A percentile compares a stretch with the other conserved stretches of the same genome.
phyloP scores from a whole-genome alignment of 1,140 invertebrate genomes.

The Ditylenchus dipsaci region DNA sequence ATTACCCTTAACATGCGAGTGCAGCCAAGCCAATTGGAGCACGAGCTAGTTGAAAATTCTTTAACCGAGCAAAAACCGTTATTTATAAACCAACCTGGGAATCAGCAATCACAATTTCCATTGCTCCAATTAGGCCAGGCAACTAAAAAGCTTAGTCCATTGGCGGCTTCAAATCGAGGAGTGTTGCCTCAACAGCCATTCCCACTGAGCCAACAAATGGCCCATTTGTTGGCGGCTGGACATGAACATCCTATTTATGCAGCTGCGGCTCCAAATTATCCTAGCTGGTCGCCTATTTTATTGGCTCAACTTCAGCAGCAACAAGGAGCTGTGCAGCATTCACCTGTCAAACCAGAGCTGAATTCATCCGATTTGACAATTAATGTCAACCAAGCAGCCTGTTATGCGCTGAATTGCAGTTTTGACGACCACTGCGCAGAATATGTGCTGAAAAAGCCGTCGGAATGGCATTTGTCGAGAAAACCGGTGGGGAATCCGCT shows the following conservation, averaged over 20 bases:
- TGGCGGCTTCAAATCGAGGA: background rate
- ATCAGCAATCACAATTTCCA: background rate
- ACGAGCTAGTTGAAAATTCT: too few species aligned
- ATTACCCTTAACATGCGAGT: too few species aligned
- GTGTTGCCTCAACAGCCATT: background rate
- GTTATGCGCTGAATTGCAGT: slow-evolving; percentile 1
- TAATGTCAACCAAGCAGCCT: background rate
- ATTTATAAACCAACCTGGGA: too few species aligned
- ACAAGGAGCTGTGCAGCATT: too few species aligned
- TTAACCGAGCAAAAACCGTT: too few species aligned
- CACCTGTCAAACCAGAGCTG: background rate
- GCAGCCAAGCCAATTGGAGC: too few species aligned
- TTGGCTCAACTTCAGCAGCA: too few species aligned
- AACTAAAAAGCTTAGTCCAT: background rate
- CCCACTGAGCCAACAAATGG: slow-evolving; percentile 1
- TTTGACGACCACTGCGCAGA: slow-evolving; percentile 11
- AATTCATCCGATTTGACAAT: background rate
- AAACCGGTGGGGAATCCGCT: slow-evolving; percentile 8
- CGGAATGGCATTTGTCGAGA: slow-evolving; percentile 1
- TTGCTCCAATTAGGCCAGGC: background rate
- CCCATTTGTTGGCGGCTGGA: background rate
- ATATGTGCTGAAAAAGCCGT: background rate
- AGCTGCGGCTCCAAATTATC: background rate
- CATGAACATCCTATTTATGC: background rate
- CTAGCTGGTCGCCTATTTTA: background rate